phyloP scores from a whole-genome alignment of 30 jellyfish, hydroid and myxozoan genomes.

The Aurelia aurita region DNA sequence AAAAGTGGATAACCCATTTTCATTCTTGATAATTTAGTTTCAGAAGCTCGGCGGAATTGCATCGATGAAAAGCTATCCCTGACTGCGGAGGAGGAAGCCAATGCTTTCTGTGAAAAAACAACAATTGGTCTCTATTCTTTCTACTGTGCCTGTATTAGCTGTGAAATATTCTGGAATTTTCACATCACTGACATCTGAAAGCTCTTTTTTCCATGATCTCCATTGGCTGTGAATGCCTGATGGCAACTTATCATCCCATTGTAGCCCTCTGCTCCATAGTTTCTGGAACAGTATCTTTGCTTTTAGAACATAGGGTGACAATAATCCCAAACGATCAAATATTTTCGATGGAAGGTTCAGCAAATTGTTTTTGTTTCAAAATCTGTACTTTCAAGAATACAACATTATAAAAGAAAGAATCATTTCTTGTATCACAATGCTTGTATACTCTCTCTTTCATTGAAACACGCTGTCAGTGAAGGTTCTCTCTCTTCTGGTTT shows the following conservation, averaged over 20 bases:
- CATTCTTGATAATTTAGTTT: too few relatives aligned
- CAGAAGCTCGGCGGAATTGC: too few relatives aligned
- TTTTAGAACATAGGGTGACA: conserved; percentile 7
- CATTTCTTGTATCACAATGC: conserved; percentile 15
- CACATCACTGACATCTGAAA: background rate
- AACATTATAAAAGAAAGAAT: background rate
- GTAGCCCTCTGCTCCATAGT: background rate
- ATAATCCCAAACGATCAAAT: conserved; percentile 32
- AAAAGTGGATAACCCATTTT: too few relatives aligned
- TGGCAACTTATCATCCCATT: too few relatives aligned
- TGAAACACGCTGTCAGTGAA: background rate
- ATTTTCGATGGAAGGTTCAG: conserved; percentile 21
- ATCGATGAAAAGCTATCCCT: too few relatives aligned
- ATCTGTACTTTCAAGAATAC: background rate
- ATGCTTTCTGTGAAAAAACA: too few relatives aligned
- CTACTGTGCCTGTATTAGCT: background rate
- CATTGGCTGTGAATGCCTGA: background rate
- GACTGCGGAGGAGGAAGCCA: too few relatives aligned
- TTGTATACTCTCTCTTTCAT: background rate
- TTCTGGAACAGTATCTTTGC: conserved; percentile 21
- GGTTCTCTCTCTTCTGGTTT: background rate
- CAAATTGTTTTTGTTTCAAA: background rate
- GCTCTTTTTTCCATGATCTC: conserved; percentile 17
- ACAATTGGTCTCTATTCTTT: conserved; percentile 9
- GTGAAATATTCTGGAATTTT: conserved; percentile 12